Evolutionary conservation across 2,113 vertebrate genomes (phyloP).

Genomic region (Tachysurus vachellii): DNA sequence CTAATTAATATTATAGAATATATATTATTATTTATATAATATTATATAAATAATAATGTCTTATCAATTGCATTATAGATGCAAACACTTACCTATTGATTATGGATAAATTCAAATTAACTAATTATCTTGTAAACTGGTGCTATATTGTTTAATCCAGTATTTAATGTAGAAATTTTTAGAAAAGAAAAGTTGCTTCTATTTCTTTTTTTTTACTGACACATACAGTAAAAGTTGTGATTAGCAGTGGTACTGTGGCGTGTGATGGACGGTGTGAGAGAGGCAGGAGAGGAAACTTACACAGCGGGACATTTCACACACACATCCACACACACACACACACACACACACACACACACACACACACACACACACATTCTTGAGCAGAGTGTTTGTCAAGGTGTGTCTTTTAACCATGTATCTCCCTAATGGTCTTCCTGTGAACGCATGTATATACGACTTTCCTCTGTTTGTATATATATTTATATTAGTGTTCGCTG

Average conservation of each 20-base stretch:
- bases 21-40: background rate
- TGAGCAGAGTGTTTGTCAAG: background rate
- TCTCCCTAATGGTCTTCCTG: background rate
- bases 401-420: background rate
- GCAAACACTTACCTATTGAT: too few species aligned
- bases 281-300: background rate
- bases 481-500: slow-evolving; percentile 11
- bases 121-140: background rate
- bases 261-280: background rate
- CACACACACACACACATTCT: background rate
- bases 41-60: background rate
- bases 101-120: background rate
- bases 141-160: background rate
- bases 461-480: slow-evolving; percentile 1
- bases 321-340: background rate
- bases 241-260: background rate
- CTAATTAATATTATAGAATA: too few species aligned
- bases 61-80: background rate
- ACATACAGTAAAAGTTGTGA: background rate
- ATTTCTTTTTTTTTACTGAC: background rate
- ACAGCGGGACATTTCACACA: background rate
- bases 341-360: background rate
- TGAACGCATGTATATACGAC: background rate
- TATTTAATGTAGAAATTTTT: background rate
- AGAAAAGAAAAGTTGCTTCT: background rate